Evolutionary conservation across 30 jellyfish, hydroid and myxozoan genomes (phyloP), one percentile per base, ranked within the genome.

Genomic region (Chironex yamaguchii): DNA sequence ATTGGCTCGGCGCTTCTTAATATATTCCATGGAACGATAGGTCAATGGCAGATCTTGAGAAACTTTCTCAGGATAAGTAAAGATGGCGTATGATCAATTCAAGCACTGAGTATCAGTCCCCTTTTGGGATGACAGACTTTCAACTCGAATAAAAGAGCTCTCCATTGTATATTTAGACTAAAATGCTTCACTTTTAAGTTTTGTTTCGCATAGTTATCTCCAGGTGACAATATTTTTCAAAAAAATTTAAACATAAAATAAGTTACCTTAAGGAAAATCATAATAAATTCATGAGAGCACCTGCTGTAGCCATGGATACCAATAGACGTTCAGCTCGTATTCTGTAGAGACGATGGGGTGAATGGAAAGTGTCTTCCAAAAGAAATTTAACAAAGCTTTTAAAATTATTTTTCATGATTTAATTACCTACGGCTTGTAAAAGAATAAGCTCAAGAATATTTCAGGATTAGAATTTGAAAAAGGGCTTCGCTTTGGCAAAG

Each of bases 281-380:
- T 89, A 82, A 89, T 79, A 89, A 79, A 89, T 89, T 89, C 72
- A 89, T 89, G 97, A 89, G 79, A 67, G 53, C 97, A 89, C 97
- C 97, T 89, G 97, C 83, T 48, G 93, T 81, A 63, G 86, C 28
- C 91, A 89, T 89, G 82, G 88, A 91, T 42, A 70, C 97, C 31
- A 28, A 73, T 23, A 32, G 89, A 48, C 53, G 52, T 51, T 35
- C 83, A 42, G 58, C 58, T 42, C 58, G 58, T 42, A 42, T 42
- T 42, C 58, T 42, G 58, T 42, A 42, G 58, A 42, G 58, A 9
- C 17, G 58, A 42, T 42, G 58, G 17, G 58, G 58, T 17, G 17
- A 42, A 9, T 42, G 58, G 58, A 42, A 42, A 42, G 58, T 9
- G 13, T 42, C 58, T 42, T 17, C 58, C 58, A 42, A 42, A 42